Evolutionary conservation across 2,113 vertebrate species (phyloP), one percentile per base, ranked within the genome.

Genomic region (Zosterops lateralis): DNA sequence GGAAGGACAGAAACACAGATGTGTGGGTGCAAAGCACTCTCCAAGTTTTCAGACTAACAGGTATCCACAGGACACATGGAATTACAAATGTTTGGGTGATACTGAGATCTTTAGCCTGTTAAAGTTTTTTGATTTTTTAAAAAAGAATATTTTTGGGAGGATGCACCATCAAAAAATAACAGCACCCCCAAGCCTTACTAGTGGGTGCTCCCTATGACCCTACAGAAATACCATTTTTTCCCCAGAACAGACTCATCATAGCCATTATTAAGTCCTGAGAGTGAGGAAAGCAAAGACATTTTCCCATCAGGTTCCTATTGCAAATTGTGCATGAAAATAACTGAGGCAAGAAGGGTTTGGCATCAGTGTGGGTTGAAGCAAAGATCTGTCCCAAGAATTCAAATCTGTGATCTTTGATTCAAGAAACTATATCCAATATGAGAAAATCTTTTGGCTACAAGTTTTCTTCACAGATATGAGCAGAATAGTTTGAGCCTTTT

Each of bases 1-100:
- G 24, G 10, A n/a, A 75, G 38, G 44, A 51, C 32, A 36, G 44
- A 77, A 87, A 50, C 1, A 0, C 21, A 38, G 31, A 8, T 0
- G 0, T 1, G 1, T 11, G 2, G 29, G 6, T 4, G 19, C 16
- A 53, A 67, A 78, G 17, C 16, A 15, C 25, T 84, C 17, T 6
- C 11, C 1, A 2, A 19, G 12, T 34, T 80, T 64, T 44, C 45
- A 84, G 50, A 16, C 3, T 22, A 6, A 24, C 20, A 36, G 5
- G 3, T 21, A n/a, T 56, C 57, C 44, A 32, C 2, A 74, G 36
- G 9, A 42, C 22, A 65, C 7, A 19, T 3, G 7, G 40, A 38
- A 25, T 28, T 50, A 21, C 3, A 3, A 65, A 12, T 10, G 12
- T 54, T 26, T 45, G 9, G 20, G 29, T 28, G 13, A 58, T 14